These are phyloP conservation scores for Dasyprocta punctata DNA, from an alignment of 2,113 vertebrate species.

Conservation along the genomic window DNA sequence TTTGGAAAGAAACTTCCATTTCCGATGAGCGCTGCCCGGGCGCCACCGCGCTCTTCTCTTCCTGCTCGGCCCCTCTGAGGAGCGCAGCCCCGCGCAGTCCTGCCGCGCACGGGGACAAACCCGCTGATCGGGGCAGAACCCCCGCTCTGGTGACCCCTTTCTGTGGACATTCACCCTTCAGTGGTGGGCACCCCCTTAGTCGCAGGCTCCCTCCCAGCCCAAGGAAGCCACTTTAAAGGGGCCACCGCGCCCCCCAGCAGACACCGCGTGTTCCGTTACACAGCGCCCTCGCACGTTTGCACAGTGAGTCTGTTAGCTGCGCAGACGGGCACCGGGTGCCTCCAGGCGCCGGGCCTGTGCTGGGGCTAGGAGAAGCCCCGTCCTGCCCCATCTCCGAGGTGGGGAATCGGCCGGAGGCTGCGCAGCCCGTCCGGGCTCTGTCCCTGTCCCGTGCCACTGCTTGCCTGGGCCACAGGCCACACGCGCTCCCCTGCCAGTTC, in stretches of 20 bases:
- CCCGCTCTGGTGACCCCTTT: background rate
- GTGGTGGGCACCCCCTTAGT: background rate
- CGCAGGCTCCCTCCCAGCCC: background rate
- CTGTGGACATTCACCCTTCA: background rate
- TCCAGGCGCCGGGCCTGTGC: background rate
- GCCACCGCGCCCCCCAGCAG: background rate
- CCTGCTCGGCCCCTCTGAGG: too few relatives aligned
- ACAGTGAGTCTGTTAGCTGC: background rate
- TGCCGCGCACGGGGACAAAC: too few relatives aligned
- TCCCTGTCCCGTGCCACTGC: too few relatives aligned
- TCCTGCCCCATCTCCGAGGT: background rate
- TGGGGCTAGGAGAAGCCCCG: too few relatives aligned
- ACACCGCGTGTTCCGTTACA: rapidly evolving
- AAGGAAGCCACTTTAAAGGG: background rate
- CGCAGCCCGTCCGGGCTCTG: background rate
- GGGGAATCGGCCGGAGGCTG: background rate
- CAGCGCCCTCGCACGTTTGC: background rate
- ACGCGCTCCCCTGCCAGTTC: background rate
- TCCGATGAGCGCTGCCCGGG: background rate
- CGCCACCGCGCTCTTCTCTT: too few relatives aligned
- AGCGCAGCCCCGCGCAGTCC: too few relatives aligned
- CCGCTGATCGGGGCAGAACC: background rate
- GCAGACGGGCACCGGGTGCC: background rate
- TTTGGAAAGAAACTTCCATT: background rate
- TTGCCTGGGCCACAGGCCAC: background rate